Evolutionary conservation across 2,888 invertebrate species (phyloP), one percentile per base, ranked within the genome.

Genomic region (Arenicola marina): DNA sequence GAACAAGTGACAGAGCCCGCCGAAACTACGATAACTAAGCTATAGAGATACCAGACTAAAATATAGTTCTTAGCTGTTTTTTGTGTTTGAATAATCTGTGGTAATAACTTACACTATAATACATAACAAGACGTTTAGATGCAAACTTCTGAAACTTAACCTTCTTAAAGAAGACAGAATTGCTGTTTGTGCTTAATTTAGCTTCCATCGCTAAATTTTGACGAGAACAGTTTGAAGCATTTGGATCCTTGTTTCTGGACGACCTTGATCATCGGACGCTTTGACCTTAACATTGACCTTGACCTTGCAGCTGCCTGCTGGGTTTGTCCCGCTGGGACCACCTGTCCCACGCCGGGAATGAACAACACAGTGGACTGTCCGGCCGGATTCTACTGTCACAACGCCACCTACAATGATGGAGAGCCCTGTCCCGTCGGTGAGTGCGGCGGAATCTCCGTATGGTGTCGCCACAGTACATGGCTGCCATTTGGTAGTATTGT

Each of bases 261-360:
- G n/a, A n/a, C n/a, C n/a, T n/a, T n/a, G n/a, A n/a, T n/a, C n/a
- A n/a, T n/a, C n/a, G n/a, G n/a, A n/a, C n/a, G n/a, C n/a, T n/a
- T n/a, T n/a, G n/a, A n/a, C n/a, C n/a, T 38, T 15, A 15, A 38
- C 38, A n/a, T 48, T 48, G 18, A 15, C 48, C 21, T 21, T 38
- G 43, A 11, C n/a, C n/a, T 61, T 48, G 15, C 43, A 77, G 78
- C 68, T 56, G 65, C 56, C 7, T 81, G 81, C 67, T 45, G 59
- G 43, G 57, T 48, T 0, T 81, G 81, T 69, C 77, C 76, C 34
- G 69, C 73, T 2, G 80, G 81, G 29, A 73, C 72, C 3, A 76
- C 76, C 0, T 81, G 81, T 68, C 78, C 81, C 4, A 48, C 67
- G 18, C 62, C 65, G 26, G 78, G 73, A n/a, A 80, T 80, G 79